A percentile compares a stretch with the other conserved stretches of the same genome.
Conservation (phyloP, 1,140 invertebrate genomes). For the Psix sp. region DNA sequence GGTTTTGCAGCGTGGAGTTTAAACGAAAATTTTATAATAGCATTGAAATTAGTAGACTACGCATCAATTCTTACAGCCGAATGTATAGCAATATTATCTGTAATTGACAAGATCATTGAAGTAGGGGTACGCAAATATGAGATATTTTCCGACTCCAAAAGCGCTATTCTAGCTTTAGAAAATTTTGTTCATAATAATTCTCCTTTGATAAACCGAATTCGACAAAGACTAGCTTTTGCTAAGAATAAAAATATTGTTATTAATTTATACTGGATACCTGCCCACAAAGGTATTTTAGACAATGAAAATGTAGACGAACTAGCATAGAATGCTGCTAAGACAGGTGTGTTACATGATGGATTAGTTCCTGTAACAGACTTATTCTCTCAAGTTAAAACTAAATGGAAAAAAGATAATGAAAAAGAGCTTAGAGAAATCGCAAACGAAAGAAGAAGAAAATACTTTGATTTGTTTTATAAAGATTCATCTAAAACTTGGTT, state of each 20-base stretch:
- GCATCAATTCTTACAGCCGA: slow-evolving; percentile 14
- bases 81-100: slow-evolving; percentile 1
- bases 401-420: slow-evolving; percentile 10
- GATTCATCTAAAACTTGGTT: slow-evolving; percentile 7
- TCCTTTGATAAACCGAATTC: slow-evolving; percentile 3
- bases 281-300: slow-evolving; percentile 24
- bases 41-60: slow-evolving; percentile 1
- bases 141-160: slow-evolving; percentile 21
- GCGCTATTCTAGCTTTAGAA: slow-evolving; percentile 4
- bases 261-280: slow-evolving; percentile 17
- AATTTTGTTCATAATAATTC: slow-evolving; percentile 7
- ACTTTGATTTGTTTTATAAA: slow-evolving; percentile 14
- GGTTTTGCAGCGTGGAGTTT: slow-evolving; percentile 7
- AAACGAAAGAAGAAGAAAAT: slow-evolving; percentile 1
- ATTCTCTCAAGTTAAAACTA: background rate
- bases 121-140: background rate
- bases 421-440: background rate
- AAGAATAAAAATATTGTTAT: background rate
- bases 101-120: slow-evolving; percentile 6
- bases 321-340: slow-evolving; percentile 12
- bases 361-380: slow-evolving; percentile 18
- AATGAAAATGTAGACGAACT: slow-evolving; percentile 23
- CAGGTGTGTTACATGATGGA: background rate
- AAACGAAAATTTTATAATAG: background rate
- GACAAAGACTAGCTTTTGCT: slow-evolving; percentile 6